Evolutionary conservation across 2,888 invertebrate species (phyloP), one percentile per base, ranked within the genome.

Genomic region (Lamproptera curius): DNA sequence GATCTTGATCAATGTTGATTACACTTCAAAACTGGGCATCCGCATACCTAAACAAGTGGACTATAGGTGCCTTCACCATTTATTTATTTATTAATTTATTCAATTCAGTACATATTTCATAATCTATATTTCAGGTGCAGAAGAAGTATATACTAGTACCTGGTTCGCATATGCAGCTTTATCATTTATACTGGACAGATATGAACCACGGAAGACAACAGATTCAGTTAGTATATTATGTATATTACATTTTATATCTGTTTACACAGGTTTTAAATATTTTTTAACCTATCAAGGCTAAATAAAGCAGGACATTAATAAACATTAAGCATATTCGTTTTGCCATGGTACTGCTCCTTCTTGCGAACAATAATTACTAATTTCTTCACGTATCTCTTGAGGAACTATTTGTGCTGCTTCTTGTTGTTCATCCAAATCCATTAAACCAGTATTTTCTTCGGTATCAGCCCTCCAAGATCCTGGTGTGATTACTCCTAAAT

Each of bases 101-200:
- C n/a, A n/a, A n/a, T n/a, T n/a, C n/a, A n/a, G n/a, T n/a, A n/a
- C n/a, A n/a, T n/a, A n/a, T n/a, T n/a, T n/a, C n/a, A n/a, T n/a
- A n/a, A 51, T 23, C 42, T 23, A 20, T 16, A 51, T 53, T 54
- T 53, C 50, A 54, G 54, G 56, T 53, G 54, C 54, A 51, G 50
- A 53, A 33, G 42, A 56, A 54, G 46, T 54, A 10, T 56, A 56
- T 44, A 45, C 42, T 26, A 47, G 43, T 42, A 42, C 28, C 33
- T 48, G 52, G 45, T 48, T 48, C 39, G 52, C 52, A 23, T 53
- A 57, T 46, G 50, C 53, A 53, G 33, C 49, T 35, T 43, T 57
- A 49, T 33, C 46, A 53, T 57, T 57, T 55, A 44, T 57, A 45
- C 48, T 52, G 39, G 57, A 55, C 51, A 53, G 57, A 51, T 51